Conservation (phyloP, 2,113 vertebrate genomes). For the Indicator maculatus region DNA sequence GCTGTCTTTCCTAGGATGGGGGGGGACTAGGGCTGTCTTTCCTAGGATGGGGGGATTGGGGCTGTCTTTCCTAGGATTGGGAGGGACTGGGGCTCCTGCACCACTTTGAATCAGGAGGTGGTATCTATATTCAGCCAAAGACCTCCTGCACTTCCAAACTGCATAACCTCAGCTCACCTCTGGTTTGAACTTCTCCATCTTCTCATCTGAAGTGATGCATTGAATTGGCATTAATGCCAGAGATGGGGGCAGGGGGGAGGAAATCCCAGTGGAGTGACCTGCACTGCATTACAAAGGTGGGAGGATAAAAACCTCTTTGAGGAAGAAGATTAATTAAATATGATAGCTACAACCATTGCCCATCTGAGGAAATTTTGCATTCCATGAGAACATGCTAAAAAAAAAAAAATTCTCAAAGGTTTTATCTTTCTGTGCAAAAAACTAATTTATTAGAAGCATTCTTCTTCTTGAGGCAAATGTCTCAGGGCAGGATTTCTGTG, state of each 20-base stretch:
- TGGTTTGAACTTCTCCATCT: not conserved
- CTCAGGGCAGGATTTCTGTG: not conserved
- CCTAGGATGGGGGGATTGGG: too few species aligned
- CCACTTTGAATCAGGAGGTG: not conserved
- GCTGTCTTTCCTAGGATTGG: not conserved
- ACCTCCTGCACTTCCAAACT: not conserved
- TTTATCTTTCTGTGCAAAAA: slow-evolving; percentile 23
- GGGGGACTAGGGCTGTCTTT: too few species aligned
- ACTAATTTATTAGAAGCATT: not conserved
- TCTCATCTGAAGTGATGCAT: not conserved
- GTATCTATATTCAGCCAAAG: not conserved
- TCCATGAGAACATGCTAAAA: not conserved
- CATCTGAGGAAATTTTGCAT: not conserved
- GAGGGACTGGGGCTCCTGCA: not conserved
- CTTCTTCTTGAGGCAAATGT: not conserved
- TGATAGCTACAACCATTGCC: not conserved
- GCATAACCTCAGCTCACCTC: slow-evolving; percentile 6
- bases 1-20: not conserved
- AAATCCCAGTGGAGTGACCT: not conserved
- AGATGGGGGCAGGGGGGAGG: not conserved
- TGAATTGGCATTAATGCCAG: not conserved
- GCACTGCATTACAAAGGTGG: slow-evolving; percentile 21
- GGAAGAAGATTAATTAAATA: slow-evolving; percentile 12
- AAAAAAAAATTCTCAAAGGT: not conserved
- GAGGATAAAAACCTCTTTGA: not conserved